Percentiles rank a stretch among this genome's conserved stretches.
phyloP scores from a whole-genome alignment of 2,888 invertebrate genomes.

The Tinea pellionella region DNA sequence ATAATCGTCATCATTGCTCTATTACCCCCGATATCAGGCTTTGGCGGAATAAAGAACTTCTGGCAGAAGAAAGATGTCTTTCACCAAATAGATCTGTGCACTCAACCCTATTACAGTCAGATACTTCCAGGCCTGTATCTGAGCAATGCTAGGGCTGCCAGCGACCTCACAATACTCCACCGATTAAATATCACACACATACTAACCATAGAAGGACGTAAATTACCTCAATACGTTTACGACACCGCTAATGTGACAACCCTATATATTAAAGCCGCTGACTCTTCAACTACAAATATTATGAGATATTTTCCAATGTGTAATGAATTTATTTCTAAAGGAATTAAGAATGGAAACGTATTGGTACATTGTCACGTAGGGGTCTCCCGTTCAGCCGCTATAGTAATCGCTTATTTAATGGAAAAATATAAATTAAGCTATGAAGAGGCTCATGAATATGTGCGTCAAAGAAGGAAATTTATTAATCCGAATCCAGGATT shows the following conservation, averaged over 20 bases:
- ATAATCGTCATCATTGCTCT: slow-evolving; percentile 46
- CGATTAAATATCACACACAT: slow-evolving; percentile 57
- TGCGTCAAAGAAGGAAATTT: slow-evolving; percentile 86
- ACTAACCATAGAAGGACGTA: slow-evolving; percentile 54
- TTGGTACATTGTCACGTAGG: slow-evolving; percentile 96
- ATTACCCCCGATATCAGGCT: slow-evolving; percentile 41
- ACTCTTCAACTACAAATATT: slow-evolving; percentile 52
- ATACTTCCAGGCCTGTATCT: slow-evolving; percentile 51
- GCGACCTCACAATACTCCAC: slow-evolving; percentile 39
- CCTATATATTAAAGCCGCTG: slow-evolving; percentile 60
- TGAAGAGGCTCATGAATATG: slow-evolving; percentile 88
- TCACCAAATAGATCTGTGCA: slow-evolving; percentile 40
- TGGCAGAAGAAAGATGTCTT: slow-evolving; percentile 46
- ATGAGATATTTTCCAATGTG: slow-evolving; percentile 61
- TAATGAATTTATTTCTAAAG: slow-evolving; percentile 64
- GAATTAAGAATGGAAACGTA: slow-evolving; percentile 74
- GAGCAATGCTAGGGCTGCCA: slow-evolving; percentile 55
- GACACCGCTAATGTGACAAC: slow-evolving; percentile 43
- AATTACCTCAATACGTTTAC: slow-evolving; percentile 48
- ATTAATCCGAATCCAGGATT: slow-evolving; percentile 97
- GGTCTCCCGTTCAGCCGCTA: slow-evolving; percentile 92
- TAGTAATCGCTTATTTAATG: slow-evolving; percentile 96
- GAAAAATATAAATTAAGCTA: slow-evolving; percentile 84
- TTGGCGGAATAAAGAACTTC: slow-evolving; percentile 40
- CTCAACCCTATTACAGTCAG: slow-evolving; percentile 50